phyloP scores from a whole-genome alignment of 2,888 invertebrate genomes.

The Pyrrhosoma nymphula region DNA sequence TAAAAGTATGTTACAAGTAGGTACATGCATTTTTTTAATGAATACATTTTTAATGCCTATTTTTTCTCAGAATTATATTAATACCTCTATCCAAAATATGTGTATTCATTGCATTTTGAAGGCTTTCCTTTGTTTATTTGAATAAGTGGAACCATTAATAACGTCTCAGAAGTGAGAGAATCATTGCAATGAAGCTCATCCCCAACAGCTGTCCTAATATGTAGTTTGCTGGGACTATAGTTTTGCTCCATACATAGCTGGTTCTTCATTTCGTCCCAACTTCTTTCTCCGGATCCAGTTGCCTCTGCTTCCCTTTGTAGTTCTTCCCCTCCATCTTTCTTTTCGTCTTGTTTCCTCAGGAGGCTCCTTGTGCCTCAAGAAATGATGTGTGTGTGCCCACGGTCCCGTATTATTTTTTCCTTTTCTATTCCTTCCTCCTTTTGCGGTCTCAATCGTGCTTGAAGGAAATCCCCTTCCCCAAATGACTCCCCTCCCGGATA shows the following conservation, averaged over 20 bases:
- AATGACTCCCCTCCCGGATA: neutral
- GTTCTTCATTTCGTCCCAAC: neutral
- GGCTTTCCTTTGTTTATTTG: neutral
- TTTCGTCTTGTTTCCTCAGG: neutral
- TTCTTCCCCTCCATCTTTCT: neutral
- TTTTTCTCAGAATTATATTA: too few relatives aligned
- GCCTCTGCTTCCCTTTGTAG: neutral
- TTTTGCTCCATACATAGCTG: neutral
- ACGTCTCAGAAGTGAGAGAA: neutral
- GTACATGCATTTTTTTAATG: too few relatives aligned
- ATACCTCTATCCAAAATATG: too few relatives aligned
- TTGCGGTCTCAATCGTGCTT: neutral
- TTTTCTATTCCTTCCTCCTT: neutral
- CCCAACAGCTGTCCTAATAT: neutral
- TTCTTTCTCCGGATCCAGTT: neutral
- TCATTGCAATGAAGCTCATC: neutral
- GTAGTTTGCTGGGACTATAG: neutral
- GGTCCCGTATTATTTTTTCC: too few relatives aligned
- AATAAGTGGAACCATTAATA: too few relatives aligned
- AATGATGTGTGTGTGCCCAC: too few relatives aligned
- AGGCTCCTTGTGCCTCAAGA: neutral
- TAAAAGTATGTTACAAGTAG: too few relatives aligned
- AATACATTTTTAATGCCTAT: too few relatives aligned
- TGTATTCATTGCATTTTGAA: too few relatives aligned
- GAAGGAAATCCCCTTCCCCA: constrained; percentile 15